Evolutionary conservation across 2,888 invertebrate genomes (phyloP).

Genomic region (Cabera pusaria): DNA sequence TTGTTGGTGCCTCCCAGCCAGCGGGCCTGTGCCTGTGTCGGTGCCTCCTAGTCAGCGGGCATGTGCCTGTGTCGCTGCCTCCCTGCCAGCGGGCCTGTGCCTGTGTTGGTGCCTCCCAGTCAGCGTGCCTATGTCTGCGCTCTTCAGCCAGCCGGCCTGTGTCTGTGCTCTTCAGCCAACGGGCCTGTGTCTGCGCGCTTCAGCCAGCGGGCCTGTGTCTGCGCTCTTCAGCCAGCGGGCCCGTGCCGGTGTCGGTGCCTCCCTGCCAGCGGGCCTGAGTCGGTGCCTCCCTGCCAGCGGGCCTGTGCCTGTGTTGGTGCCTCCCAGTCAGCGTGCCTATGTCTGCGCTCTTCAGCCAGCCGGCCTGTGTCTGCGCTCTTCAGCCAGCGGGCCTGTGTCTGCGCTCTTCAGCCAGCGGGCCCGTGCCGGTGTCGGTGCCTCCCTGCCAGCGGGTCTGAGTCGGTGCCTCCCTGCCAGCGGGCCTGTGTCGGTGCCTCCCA

Average conservation of each 20-base stretch:
- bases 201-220: background rate
- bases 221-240: background rate
- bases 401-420: too few species aligned
- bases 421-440: background rate
- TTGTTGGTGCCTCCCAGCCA: too few species aligned
- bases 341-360: background rate
- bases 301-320: too few species aligned
- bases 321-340: too few species aligned
- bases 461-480: constrained; percentile 1
- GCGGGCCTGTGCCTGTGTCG: background rate
- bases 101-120: too few species aligned
- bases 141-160: background rate
- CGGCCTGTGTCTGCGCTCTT: background rate
- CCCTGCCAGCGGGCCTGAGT: background rate
- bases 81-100: too few species aligned
- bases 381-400: too few species aligned
- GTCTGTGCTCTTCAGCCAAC: background rate
- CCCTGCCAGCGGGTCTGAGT: background rate
- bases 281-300: background rate
- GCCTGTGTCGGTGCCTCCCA: background rate
- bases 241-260: too few species aligned
- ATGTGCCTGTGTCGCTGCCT: too few species aligned
- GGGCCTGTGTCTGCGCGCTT: too few species aligned
- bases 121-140: background rate
- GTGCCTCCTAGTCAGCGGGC: background rate